Conservation (phyloP, 1,140 invertebrate species). For the Drosophila ananassae region DNA sequence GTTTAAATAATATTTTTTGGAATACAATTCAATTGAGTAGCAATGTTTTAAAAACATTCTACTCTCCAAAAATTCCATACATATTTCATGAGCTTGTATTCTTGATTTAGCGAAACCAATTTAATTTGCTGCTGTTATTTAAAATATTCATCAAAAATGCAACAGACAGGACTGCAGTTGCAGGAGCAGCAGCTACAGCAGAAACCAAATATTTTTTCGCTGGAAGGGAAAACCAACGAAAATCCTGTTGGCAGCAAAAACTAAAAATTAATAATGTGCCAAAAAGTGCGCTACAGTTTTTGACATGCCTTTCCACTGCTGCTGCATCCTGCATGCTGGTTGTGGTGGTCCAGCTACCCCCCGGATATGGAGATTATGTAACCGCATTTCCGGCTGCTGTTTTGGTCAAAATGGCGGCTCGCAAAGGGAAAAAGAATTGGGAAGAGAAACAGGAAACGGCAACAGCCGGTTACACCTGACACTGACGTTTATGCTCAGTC, state of each 20-base stretch:
- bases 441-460: constrained; percentile 17
- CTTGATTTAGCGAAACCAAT: constrained; percentile 28
- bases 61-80: not conserved
- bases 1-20: not conserved
- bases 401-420: constrained; percentile 46
- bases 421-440: constrained; percentile 23
- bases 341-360: not conserved
- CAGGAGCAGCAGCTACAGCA: constrained; percentile 7
- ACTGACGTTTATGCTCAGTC: constrained; percentile 60
- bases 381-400: constrained; percentile 70
- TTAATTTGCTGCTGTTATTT: constrained; percentile 42
- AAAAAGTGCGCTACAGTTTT: constrained; percentile 66
- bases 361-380: constrained; percentile 69
- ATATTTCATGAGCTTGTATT: constrained; percentile 3
- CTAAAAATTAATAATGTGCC: constrained; percentile 67
- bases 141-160: constrained; percentile 52
- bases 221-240: constrained; percentile 2
- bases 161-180: constrained; percentile 22
- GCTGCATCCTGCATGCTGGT: not conserved
- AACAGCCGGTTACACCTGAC: constrained; percentile 48
- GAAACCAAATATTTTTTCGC: constrained; percentile 22
- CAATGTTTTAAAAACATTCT: not conserved
- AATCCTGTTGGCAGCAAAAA: constrained; percentile 33
- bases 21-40: not conserved
- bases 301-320: constrained; percentile 15